Evolutionary conservation across 2,888 invertebrate genomes (phyloP).

Genomic region (Hypomecis atomaria): DNA sequence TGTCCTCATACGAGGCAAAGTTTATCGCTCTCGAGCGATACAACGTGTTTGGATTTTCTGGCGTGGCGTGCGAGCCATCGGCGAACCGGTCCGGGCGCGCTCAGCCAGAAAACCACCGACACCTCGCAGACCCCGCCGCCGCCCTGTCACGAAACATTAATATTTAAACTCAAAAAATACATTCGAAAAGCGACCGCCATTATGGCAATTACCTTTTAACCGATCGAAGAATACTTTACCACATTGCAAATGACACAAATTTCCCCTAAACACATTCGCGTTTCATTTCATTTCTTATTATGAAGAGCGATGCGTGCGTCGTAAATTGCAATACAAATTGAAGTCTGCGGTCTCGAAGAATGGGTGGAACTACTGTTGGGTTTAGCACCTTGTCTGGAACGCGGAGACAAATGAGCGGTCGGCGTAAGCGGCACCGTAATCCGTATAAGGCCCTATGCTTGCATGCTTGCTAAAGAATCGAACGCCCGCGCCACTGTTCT

Average conservation of each 20-base stretch:
- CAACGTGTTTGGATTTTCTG: conserved; percentile 74
- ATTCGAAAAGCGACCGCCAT: conserved; percentile 67
- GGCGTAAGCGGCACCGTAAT: conserved; percentile 64
- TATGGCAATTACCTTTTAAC: conserved; percentile 69
- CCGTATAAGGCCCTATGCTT: conserved; percentile 64
- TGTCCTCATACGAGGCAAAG: conserved; percentile 69
- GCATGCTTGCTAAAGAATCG: conserved; percentile 58
- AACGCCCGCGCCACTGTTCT: conserved; percentile 43
- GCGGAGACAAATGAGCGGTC: conserved; percentile 73
- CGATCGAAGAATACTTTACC: conserved; percentile 50
- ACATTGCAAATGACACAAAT: conserved; percentile 56
- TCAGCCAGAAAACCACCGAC: conserved; percentile 83
- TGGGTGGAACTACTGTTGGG: conserved; percentile 58
- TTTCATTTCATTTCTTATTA: conserved; percentile 50
- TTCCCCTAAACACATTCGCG: conserved; percentile 43
- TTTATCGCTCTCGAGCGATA: conserved; percentile 76
- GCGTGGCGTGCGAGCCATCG: conserved; percentile 70
- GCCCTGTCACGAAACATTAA: conserved; percentile 82
- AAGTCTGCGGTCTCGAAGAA: conserved; percentile 65
- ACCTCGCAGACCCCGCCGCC: conserved; percentile 69
- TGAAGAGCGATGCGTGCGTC: conserved; percentile 52
- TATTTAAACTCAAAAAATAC: conserved; percentile 75
- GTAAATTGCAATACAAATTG: conserved; percentile 47
- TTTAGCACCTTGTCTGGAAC: conserved; percentile 73
- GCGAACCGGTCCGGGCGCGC: conserved; percentile 79